A percentile compares a stretch with the other conserved stretches of the same genome.
phyloP scores from a whole-genome alignment of 2,888 invertebrate species.

The Sipha maydis region DNA sequence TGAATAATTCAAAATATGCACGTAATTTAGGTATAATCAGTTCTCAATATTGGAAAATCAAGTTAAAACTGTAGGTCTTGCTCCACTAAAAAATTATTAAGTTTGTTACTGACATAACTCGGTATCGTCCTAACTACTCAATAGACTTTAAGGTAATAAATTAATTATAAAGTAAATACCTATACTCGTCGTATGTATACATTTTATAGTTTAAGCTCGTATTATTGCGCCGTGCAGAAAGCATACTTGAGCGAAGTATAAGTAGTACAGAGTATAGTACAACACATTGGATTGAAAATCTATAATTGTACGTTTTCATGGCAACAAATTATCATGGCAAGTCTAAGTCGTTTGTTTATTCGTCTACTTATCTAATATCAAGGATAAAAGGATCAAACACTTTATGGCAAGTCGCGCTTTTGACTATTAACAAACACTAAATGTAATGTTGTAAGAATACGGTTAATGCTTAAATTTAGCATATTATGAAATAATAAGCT shows the following conservation, averaged over 20 bases:
- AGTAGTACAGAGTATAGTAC: background rate
- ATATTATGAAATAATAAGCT: background rate
- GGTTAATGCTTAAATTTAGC: background rate
- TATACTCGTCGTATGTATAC: background rate
- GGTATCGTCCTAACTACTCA: conserved; percentile 4
- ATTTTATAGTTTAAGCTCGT: background rate
- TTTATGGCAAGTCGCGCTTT: background rate
- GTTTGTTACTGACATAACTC: background rate
- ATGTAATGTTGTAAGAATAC: background rate
- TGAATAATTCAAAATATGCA: background rate
- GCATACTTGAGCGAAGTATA: background rate
- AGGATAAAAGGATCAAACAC: background rate
- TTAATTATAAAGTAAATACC: conserved; percentile 30
- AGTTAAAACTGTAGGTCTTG: background rate
- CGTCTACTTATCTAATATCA: background rate
- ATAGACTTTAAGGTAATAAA: background rate
- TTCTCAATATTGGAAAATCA: background rate
- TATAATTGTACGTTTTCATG: background rate
- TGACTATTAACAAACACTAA: background rate
- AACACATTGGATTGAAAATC: background rate
- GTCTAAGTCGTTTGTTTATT: background rate
- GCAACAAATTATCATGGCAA: background rate
- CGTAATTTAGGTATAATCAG: background rate
- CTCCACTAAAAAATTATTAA: background rate
- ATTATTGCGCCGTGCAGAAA: background rate